These are phyloP conservation scores for Spialia ferax DNA, from an alignment of 2,888 invertebrate species.

Conservation along the genomic window DNA sequence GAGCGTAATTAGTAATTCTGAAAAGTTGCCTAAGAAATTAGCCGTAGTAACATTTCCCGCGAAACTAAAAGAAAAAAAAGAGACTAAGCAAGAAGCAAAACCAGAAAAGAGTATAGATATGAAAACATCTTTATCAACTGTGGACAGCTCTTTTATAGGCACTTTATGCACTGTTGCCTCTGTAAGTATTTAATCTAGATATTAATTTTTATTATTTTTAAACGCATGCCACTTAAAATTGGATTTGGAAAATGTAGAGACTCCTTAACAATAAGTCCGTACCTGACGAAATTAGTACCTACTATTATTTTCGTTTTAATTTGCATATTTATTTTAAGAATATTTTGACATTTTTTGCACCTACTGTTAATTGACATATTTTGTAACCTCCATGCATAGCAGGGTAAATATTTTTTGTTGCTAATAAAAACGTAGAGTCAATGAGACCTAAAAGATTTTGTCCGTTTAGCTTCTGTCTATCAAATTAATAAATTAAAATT, in stretches of 20 bases:
- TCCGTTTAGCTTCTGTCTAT: too few relatives aligned
- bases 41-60: conserved; percentile 16
- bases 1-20: conserved; percentile 6
- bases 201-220: not conserved
- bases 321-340: not conserved
- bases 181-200: conserved; percentile 29
- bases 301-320: not conserved
- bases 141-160: conserved; percentile 15
- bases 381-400: too few relatives aligned
- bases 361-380: too few relatives aligned
- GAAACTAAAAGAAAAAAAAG: conserved; percentile 1
- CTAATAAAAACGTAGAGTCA: too few relatives aligned
- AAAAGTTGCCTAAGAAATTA: not conserved
- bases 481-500: too few relatives aligned
- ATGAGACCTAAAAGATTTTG: too few relatives aligned
- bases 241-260: not conserved
- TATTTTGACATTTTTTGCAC: too few relatives aligned
- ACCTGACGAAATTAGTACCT: too few relatives aligned
- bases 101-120: not conserved
- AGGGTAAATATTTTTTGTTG: too few relatives aligned
- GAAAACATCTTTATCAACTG: conserved; percentile 13
- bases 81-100: not conserved
- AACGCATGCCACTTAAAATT: not conserved
- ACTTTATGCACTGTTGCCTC: conserved; percentile 25
- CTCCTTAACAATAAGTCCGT: not conserved